Percentiles rank a stretch among this genome's conserved stretches.
Conservation (phyloP, 1,140 invertebrate species). For the Luehdorfia chinensis region DNA sequence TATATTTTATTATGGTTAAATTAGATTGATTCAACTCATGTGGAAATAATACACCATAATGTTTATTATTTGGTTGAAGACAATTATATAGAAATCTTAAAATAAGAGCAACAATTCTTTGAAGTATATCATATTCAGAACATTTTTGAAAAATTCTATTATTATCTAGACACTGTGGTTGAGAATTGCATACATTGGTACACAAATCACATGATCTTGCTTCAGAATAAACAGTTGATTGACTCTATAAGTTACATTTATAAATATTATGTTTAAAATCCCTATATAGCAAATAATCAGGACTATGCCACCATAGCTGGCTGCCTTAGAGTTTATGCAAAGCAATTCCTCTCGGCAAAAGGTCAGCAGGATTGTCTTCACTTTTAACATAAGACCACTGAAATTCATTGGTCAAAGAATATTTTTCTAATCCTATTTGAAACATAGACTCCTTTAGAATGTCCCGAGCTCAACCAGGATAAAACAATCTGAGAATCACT, state of each 20-base stretch:
- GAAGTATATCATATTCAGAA: constrained; percentile 9
- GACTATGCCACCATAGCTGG: not conserved
- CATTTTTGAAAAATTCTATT: not conserved
- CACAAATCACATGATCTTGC: constrained; percentile 14
- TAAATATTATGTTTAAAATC: not conserved
- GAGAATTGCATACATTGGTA: constrained; percentile 3
- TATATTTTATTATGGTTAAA: not conserved
- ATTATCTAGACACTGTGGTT: too few species aligned
- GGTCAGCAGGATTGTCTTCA: too few species aligned
- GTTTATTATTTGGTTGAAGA: too few species aligned
- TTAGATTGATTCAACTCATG: constrained; percentile 3
- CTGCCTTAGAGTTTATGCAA: not conserved
- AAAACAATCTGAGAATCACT: not conserved
- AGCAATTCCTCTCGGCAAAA: too few species aligned
- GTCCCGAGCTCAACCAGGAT: not conserved
- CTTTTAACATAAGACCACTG: too few species aligned
- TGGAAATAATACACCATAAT: too few species aligned
- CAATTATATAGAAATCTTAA: constrained; percentile 5
- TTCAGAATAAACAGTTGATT: too few species aligned
- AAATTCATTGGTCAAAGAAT: too few species aligned
- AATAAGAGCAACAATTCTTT: constrained; percentile 4
- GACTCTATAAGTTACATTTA: too few species aligned
- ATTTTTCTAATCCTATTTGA: too few species aligned
- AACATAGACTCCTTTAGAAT: not conserved
- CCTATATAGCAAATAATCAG: not conserved